Base-by-base conservation (phyloP, 2,797 vertebrate genomes). In the Siniperca undulata region DNA sequence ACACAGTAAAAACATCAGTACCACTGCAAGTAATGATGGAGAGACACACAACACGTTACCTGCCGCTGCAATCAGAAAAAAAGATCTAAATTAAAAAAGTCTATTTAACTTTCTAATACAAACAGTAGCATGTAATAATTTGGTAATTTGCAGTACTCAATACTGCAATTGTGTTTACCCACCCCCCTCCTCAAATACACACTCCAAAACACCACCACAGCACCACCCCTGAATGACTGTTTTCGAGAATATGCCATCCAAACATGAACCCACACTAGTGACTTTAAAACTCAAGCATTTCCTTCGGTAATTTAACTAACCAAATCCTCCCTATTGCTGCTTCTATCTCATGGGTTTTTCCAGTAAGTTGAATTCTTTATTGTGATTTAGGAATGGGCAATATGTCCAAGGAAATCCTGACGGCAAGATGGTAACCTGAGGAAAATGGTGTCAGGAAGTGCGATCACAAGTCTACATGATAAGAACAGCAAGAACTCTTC, bases 371-470 rank as follows among this genome's bases (percentile, higher is more conserved):
- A 40, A 46, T 22, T 44, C 24, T 42, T 40, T 36, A 13, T 36
- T 65, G 30, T 56, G 56, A 53, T 80, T 85, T 74, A 75, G 16
- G 46, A 69, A 19, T 7, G 3, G 19, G 50, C 36, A 66, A 58
- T 30, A 38, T 64, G 70, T 82, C 56, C 30, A 19, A 7, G 16
- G 30, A 82, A 70, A 48, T 71, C 44, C 61, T 58, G 17, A 75
- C 14, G 34, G 46, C 40, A 74, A 74, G 62, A 67, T 36, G 38
- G 61, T 83, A 85, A 87, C 86, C 64, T 30, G 78, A 87, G 79
- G 52, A 61, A 80, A 70, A 68, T 24, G 27, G 53, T 68, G 70
- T 53, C 34, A 78, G 64, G 50, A 53, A 72, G 44, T 76, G 44
- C 38, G 46, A 79, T 74, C 65, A 48, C 38, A 4, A 19, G 64